A percentile compares a stretch with the other conserved stretches of the same genome.
phyloP scores from a whole-genome alignment of 1,140 invertebrate genomes.

The Hormaphis cornu region DNA sequence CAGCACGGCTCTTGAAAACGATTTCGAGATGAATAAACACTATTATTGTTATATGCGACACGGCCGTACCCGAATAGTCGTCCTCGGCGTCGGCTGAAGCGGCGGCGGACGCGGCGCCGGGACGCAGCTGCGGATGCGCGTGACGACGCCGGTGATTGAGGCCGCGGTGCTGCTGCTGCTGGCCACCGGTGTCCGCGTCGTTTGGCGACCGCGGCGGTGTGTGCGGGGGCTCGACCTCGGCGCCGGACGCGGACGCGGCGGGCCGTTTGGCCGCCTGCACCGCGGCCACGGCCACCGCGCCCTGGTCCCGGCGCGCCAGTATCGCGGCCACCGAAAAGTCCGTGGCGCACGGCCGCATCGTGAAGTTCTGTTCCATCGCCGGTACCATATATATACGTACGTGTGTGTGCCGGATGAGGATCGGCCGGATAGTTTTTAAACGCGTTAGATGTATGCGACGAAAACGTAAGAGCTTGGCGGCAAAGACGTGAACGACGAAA shows the following conservation, averaged over 20 bases:
- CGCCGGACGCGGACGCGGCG: constrained; percentile 26
- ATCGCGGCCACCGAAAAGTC: constrained; percentile 90
- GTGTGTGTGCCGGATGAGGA: neutral
- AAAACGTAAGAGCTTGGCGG: no score
- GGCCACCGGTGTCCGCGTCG: neutral
- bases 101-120: neutral
- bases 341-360: constrained; percentile 51
- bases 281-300: neutral
- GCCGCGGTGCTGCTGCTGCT: constrained; percentile 37
- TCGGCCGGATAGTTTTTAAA: no score
- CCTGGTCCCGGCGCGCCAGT: constrained; percentile 55
- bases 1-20: no score
- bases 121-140: neutral
- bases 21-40: no score
- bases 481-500: no score
- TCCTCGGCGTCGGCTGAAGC: neutral
- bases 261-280: constrained; percentile 58
- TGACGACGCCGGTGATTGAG: constrained; percentile 20
- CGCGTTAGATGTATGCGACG: no score
- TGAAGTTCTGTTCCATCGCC: constrained; percentile 33
- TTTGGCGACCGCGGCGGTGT: neutral
- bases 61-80: no score
- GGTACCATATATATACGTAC: constrained; percentile 5
- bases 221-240: neutral
- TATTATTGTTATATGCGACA: no score